phyloP scores from a whole-genome alignment of 2,888 invertebrate genomes.

The Aplocera efformata region DNA sequence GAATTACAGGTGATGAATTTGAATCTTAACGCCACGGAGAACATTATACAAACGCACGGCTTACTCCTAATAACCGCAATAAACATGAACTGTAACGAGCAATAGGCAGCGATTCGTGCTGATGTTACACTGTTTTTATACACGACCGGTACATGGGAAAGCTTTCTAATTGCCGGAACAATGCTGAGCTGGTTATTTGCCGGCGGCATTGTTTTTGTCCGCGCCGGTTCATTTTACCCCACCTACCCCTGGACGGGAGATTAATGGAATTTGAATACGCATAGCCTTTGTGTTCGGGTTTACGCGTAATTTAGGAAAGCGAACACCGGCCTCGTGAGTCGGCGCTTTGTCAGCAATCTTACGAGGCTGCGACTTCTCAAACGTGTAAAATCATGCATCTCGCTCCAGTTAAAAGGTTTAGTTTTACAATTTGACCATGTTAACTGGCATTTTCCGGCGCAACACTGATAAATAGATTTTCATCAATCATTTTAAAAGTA shows the following conservation, averaged over 20 bases:
- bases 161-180: conserved; percentile 81
- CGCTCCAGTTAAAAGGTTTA: conserved; percentile 11
- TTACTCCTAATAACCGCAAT: conserved; percentile 79
- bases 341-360: conserved; percentile 67
- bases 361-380: conserved; percentile 40
- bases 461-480: conserved; percentile 30
- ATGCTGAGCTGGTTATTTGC: conserved; percentile 80
- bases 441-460: conserved; percentile 6
- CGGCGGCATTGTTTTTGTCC: conserved; percentile 80
- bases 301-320: conserved; percentile 75
- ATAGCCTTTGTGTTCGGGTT: conserved; percentile 78
- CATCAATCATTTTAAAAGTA: conserved; percentile 32
- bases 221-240: conserved; percentile 78
- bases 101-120: conserved; percentile 79
- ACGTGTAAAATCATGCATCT: conserved; percentile 52
- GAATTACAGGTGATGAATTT: too few relatives aligned
- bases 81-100: conserved; percentile 79
- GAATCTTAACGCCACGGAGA: conserved; percentile 54
- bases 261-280: conserved; percentile 81
- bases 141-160: conserved; percentile 80
- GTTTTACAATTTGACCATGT: conserved; percentile 21
- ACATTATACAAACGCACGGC: conserved; percentile 69
- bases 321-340: conserved; percentile 72
- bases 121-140: conserved; percentile 80
- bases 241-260: conserved; percentile 72